A percentile compares a stretch with the other conserved stretches of the same genome.
Evolutionary conservation across 2,113 vertebrate genomes (phyloP).

Genomic region (Echinops telfairi): DNA sequence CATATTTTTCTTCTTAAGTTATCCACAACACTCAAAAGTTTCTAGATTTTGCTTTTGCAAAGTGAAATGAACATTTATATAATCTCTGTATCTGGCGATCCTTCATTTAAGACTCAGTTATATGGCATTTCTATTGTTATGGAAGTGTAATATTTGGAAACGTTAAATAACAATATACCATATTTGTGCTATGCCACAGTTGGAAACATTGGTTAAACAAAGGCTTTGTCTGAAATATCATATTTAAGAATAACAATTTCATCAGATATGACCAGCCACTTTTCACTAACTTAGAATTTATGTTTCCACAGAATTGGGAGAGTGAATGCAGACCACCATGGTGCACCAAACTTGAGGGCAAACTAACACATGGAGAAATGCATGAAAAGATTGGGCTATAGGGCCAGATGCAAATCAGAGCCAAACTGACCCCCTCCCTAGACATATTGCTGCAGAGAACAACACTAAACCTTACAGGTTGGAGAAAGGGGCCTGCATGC

Average conservation of each 20-base stretch:
- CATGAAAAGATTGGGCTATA: too few relatives aligned
- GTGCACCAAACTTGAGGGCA: too few relatives aligned
- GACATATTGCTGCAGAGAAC: too few relatives aligned
- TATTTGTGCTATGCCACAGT: background rate
- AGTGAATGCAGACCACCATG: too few relatives aligned
- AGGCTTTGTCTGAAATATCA: background rate
- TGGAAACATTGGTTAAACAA: background rate
- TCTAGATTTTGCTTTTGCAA: background rate
- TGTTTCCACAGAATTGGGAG: too few relatives aligned
- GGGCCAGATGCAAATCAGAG: too few relatives aligned
- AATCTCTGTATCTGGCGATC: background rate
- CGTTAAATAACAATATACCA: background rate
- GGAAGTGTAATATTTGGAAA: background rate
- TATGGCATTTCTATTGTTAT: background rate
- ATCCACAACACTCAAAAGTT: background rate
- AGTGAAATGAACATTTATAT: background rate
- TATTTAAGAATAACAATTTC: slow-evolving; percentile 23
- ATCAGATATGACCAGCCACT: background rate
- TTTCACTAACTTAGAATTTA: background rate
- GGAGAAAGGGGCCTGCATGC: too few relatives aligned
- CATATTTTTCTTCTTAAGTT: too few relatives aligned
- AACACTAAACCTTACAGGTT: too few relatives aligned
- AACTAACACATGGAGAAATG: too few relatives aligned
- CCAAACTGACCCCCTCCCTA: too few relatives aligned
- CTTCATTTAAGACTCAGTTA: background rate